phyloP scores from a whole-genome alignment of 2,888 invertebrate genomes.

The Heteromyza rotundicornis region DNA sequence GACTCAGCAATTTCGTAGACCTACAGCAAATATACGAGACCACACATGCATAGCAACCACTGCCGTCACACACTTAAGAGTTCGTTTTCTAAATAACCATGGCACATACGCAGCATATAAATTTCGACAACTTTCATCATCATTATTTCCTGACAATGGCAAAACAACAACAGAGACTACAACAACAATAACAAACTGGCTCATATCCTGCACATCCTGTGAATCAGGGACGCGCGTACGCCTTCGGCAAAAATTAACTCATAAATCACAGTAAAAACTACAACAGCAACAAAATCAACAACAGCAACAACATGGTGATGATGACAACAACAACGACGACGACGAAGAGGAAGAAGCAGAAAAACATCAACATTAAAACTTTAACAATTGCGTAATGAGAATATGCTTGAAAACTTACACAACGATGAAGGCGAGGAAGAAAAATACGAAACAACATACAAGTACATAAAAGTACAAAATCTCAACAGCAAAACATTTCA shows the following conservation, averaged over 20 bases:
- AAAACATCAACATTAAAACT: slow-evolving; percentile 51
- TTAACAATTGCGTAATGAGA: slow-evolving; percentile 53
- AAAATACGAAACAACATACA: slow-evolving; percentile 3
- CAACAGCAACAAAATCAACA: not conserved
- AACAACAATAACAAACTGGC: slow-evolving; percentile 36
- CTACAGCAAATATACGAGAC: too few species aligned
- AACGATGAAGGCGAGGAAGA: slow-evolving; percentile 25
- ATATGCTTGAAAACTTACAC: slow-evolving; percentile 50
- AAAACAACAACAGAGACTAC: not conserved
- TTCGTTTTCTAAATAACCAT: not conserved
- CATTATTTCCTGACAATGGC: slow-evolving; percentile 44
- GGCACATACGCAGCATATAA: slow-evolving; percentile 31
- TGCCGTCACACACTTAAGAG: too few species aligned
- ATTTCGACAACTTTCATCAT: slow-evolving; percentile 52
- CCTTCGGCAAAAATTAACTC: not conserved
- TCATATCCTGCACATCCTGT: slow-evolving; percentile 51
- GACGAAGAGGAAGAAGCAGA: not conserved
- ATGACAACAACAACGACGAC: too few species aligned
- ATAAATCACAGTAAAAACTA: not conserved
- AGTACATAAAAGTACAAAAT: slow-evolving; percentile 2
- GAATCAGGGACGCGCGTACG: not conserved
- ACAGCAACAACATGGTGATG: too few species aligned
- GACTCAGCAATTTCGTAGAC: too few species aligned
- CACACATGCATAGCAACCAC: too few species aligned
- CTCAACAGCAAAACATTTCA: not conserved